Evolutionary conservation across 2,888 invertebrate genomes (phyloP), one percentile per base, ranked within the genome.

Genomic region (Drosophila mimica): DNA sequence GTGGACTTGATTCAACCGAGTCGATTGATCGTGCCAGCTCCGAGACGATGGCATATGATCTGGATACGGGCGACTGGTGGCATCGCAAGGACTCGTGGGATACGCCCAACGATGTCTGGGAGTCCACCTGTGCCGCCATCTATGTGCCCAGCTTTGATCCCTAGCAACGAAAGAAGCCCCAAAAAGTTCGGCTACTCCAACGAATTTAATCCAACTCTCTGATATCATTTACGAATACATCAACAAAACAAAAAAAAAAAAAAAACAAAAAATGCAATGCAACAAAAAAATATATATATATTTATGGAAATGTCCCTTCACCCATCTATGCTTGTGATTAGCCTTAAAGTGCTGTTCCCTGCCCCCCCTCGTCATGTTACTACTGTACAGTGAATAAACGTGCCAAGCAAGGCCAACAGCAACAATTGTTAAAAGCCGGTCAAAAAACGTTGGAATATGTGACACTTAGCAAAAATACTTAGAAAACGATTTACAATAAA

Each of bases 61-160:
- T 96, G 76, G 94, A 94, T 38, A 94, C 93, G 0, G 94, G 94
- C 75, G 91, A 93, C 17, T 96, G 96, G 96, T 96, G 96, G 96
- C 94, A 94, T 8, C 84, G 87, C 34, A 89, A 90, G 43, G 94
- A 94, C 13, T 94, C 94, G n/a, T 94, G 94, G 79, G 94, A 95
- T 73, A 95, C 95, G 89, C 95, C 95, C 0, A 95, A 95, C 82
- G 95, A 96, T 84, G 94, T 96, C 68, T 96, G 96, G 96, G 96
- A 96, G 88, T 96, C 96, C 82, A 94, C 95, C 1, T 95, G 95
- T 88, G 95, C 95, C 54, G 94, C 95, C 34, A 93, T 96, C 65
- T 96, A 95, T 91, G 94, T 96, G 81, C 96, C 96, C 51, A 94
- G 74, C 28, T 73, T 53, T n/a, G 81, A 74, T 48, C 54, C 81